phyloP scores from a whole-genome alignment of 2,888 invertebrate genomes.

The Orchestes rusci region DNA sequence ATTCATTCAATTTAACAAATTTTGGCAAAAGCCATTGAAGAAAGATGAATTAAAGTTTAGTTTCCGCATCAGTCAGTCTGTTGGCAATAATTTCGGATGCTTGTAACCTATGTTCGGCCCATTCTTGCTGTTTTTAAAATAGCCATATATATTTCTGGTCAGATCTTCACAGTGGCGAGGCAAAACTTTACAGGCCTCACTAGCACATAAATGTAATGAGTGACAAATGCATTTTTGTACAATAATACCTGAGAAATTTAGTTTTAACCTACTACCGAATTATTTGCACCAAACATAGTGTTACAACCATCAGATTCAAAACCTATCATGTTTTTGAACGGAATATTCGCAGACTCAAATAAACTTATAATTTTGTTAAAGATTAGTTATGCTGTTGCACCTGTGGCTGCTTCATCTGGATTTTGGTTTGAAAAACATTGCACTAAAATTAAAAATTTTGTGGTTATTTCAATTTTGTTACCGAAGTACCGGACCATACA shows the following conservation, averaged over 20 bases:
- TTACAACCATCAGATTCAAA: slow-evolving; percentile 4
- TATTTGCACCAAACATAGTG: slow-evolving; percentile 1
- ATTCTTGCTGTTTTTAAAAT: no score
- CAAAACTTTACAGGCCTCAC: no score
- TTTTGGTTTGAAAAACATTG: slow-evolving; percentile 3
- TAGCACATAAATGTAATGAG: no score
- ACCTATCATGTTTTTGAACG: not conserved
- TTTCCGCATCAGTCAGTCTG: no score
- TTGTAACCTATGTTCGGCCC: no score
- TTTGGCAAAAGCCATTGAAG: no score
- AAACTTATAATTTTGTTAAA: slow-evolving; percentile 2
- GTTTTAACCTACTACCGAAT: not conserved
- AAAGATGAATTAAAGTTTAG: no score
- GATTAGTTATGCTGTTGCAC: not conserved
- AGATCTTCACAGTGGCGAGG: no score
- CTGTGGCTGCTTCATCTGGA: not conserved
- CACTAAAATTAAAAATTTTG: slow-evolving; percentile 1
- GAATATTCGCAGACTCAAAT: not conserved
- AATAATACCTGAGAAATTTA: not conserved
- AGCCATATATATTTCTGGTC: no score
- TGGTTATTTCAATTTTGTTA: not conserved
- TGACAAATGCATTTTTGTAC: slow-evolving; percentile 4
- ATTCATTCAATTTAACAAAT: no score
- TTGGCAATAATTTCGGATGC: no score
- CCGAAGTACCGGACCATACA: not conserved